A percentile compares a stretch with the other conserved stretches of the same genome.
phyloP scores from a whole-genome alignment of 2,888 invertebrate species.

The Helicoverpa assulta region DNA sequence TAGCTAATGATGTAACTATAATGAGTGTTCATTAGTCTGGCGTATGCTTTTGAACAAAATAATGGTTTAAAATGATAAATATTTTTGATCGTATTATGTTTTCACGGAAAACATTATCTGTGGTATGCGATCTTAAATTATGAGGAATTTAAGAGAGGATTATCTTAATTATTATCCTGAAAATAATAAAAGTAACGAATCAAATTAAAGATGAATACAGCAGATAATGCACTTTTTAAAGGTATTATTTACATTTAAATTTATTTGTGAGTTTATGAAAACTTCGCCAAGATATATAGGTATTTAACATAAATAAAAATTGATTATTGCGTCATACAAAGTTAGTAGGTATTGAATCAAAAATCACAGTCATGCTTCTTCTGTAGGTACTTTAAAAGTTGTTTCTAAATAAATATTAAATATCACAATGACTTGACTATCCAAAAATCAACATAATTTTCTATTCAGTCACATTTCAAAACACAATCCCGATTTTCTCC shows the following conservation, averaged over 20 bases:
- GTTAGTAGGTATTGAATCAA: background rate
- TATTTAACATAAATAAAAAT: background rate
- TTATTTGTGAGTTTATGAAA: no score
- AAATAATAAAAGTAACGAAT: no score
- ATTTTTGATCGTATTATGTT: background rate
- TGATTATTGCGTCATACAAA: background rate
- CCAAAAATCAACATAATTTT: constrained; percentile 5
- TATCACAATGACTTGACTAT: constrained; percentile 6
- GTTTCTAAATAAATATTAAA: constrained; percentile 2
- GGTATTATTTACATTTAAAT: no score
- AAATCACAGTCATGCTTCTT: constrained; percentile 13
- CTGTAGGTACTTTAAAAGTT: background rate
- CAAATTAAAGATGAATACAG: no score
- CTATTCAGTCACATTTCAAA: constrained; percentile 19
- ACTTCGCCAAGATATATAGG: background rate
- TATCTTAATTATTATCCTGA: no score
- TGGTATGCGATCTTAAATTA: background rate
- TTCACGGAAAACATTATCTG: background rate
- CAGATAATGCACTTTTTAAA: no score
- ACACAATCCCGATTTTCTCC: constrained; percentile 20
- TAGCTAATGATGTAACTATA: constrained; percentile 23
- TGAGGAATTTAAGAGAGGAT: background rate
- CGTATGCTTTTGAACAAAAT: constrained; percentile 24
- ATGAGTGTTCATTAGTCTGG: constrained; percentile 14
- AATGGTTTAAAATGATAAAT: background rate